A percentile compares a stretch with the other conserved stretches of the same genome.
phyloP scores from a whole-genome alignment of 2,113 vertebrate species.

The Uria lomvia region DNA sequence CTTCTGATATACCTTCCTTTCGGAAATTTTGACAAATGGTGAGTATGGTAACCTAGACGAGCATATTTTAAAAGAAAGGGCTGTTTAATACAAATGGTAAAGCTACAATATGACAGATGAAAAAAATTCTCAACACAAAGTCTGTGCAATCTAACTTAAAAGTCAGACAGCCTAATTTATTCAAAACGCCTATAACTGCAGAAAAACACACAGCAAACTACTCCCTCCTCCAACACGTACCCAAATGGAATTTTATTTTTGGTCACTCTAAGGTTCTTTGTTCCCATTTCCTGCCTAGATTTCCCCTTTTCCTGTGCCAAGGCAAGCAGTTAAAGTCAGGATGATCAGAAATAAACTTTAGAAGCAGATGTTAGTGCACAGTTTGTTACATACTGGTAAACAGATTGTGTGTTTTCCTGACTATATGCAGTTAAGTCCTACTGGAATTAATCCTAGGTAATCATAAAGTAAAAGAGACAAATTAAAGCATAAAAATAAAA shows the following conservation, averaged over 20 bases:
- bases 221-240: neutral
- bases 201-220: neutral
- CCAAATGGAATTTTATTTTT: slow-evolving; percentile 31
- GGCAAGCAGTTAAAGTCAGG: slow-evolving; percentile 4
- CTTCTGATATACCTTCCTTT: neutral
- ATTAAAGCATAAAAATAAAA: neutral
- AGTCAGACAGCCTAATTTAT: neutral
- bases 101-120: neutral
- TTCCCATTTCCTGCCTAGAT: slow-evolving; percentile 55
- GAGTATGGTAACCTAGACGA: fast-evolving
- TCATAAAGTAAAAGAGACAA: neutral
- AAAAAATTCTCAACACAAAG: neutral
- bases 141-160: neutral
- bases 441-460: neutral
- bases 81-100: neutral
- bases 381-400: neutral
- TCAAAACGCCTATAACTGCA: neutral
- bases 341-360: slow-evolving; percentile 43
- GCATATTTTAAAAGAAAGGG: neutral
- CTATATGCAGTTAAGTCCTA: neutral
- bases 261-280: slow-evolving; percentile 14
- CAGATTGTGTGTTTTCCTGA: neutral
- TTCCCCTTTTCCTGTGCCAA: slow-evolving; percentile 38
- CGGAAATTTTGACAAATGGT: neutral
- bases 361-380: neutral